Base-by-base conservation (phyloP, 2,888 invertebrate genomes). In the Cheilosia pagana region DNA sequence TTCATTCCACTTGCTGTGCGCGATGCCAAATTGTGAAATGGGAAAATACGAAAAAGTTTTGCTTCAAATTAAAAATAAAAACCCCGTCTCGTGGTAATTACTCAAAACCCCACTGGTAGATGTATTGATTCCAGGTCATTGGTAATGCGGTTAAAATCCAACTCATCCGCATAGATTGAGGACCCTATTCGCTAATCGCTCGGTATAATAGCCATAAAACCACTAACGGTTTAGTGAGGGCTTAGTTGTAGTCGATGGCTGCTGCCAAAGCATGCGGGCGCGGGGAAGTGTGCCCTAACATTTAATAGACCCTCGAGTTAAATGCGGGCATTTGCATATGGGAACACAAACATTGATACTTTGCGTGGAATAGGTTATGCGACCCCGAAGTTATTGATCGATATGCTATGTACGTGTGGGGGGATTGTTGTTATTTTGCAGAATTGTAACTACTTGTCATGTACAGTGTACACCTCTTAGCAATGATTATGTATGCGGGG, bases 71-170 rank as follows among this genome's bases (percentile, higher is more conserved):
- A 63, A 31, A 45, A 39, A 5, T 0, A 31, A 55, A 71, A 48
- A 55, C 67, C 53, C 39, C 25, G 3, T 14, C 14, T 35, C n/a
- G 35, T 43, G 57, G 70, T 59, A 63, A 81, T 75, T 70, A 75
- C 59, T 70, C 53, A 71, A 76, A 71, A 65, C 63, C 39, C 57
- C 77, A 67, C 59, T 43, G 23, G 74, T 63, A 23, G 0, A 68
- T 60, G 76, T 45, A 78, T 78, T 78, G 63, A 78, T 78, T 78
- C 28, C 68, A 57, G 70, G 79, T 65, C 78, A 78, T 78, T 57
- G 35, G 83, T 78, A 78, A 78, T 74, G 83, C 74, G 74, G 83
- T 78, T 83, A 55, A 74, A 78, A 74, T 75, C 74, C 70, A 75
- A 53, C 75, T 75, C 59, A 83, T 57, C 63, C 78, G 12, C 35